Conservation (phyloP, 2,797 vertebrate genomes). For the Enteromius viviparus region DNA sequence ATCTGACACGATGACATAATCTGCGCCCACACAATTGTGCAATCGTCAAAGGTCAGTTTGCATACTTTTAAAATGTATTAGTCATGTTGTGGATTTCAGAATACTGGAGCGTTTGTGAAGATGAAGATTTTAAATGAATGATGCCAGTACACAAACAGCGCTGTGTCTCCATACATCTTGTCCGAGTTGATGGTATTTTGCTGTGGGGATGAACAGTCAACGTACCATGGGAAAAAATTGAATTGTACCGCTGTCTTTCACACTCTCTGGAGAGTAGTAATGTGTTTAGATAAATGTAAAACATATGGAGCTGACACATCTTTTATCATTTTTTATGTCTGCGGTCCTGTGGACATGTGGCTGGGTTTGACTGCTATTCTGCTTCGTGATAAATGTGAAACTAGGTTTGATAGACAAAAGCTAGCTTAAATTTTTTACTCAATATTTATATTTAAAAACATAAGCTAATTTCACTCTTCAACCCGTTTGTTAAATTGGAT, state of each 20-base stretch:
- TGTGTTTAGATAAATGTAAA: conserved; percentile 35
- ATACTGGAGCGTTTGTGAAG: neutral
- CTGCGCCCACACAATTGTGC: neutral
- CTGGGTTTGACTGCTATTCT: neutral
- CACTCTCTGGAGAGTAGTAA: conserved; percentile 27
- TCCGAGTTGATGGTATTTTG: neutral
- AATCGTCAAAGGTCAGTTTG: conserved; percentile 8
- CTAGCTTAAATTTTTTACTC: neutral
- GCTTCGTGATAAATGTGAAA: neutral
- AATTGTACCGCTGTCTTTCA: conserved; percentile 3
- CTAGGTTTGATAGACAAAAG: neutral
- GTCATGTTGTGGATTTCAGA: neutral
- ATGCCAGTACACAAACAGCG: neutral
- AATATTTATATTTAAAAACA: neutral
- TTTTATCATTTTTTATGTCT: conserved; percentile 9
- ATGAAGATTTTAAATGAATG: neutral
- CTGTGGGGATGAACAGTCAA: conserved; percentile 15
- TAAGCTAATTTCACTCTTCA: neutral
- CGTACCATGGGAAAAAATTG: conserved; percentile 20
- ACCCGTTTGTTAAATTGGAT: neutral
- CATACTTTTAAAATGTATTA: neutral
- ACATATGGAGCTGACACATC: conserved; percentile 35
- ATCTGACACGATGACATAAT: neutral
- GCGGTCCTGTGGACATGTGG: neutral
- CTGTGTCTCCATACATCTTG: neutral